Evolutionary conservation across 92 coral and sea anemone genomes (phyloP).

Genomic region (Zoanthus sansibaricus): DNA sequence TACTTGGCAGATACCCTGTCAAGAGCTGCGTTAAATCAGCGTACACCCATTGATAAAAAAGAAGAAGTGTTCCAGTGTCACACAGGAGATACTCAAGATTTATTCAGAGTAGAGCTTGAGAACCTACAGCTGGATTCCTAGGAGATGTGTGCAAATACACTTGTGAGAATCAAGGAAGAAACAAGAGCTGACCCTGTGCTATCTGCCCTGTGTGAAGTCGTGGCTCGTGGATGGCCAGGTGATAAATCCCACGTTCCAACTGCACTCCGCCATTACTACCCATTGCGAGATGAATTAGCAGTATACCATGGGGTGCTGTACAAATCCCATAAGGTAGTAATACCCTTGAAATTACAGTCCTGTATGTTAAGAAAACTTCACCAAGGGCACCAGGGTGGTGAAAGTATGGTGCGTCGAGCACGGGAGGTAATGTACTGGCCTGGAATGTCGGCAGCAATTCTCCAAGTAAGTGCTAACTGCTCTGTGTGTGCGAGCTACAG

Average conservation of each 20-base stretch:
- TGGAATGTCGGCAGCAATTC: not conserved
- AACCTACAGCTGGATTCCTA: slow-evolving; percentile 37
- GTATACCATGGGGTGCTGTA: slow-evolving; percentile 27
- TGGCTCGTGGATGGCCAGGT: slow-evolving; percentile 31
- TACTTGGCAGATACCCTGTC: slow-evolving; percentile 56
- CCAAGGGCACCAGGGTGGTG: slow-evolving; percentile 34
- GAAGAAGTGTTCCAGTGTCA: not conserved
- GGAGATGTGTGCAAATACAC: too few species aligned
- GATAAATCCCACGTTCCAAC: slow-evolving; percentile 18
- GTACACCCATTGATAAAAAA: slow-evolving; percentile 11
- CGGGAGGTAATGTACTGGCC: slow-evolving; percentile 32
- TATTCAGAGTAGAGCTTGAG: slow-evolving; percentile 17
- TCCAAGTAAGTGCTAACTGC: slow-evolving; percentile 3
- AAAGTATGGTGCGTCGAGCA: slow-evolving; percentile 32
- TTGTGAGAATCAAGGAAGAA: too few species aligned
- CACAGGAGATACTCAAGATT: not conserved
- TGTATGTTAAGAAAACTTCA: slow-evolving; percentile 19
- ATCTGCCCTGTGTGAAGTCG: not conserved
- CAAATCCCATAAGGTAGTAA: slow-evolving; percentile 38
- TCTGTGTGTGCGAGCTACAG: not conserved
- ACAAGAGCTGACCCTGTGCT: too few species aligned
- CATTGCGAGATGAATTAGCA: slow-evolving; percentile 26
- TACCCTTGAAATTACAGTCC: not conserved
- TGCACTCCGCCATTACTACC: slow-evolving; percentile 7
- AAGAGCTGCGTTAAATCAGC: slow-evolving; percentile 24